Conservation (phyloP, 2,888 invertebrate species). For the Amitus sp. region DNA sequence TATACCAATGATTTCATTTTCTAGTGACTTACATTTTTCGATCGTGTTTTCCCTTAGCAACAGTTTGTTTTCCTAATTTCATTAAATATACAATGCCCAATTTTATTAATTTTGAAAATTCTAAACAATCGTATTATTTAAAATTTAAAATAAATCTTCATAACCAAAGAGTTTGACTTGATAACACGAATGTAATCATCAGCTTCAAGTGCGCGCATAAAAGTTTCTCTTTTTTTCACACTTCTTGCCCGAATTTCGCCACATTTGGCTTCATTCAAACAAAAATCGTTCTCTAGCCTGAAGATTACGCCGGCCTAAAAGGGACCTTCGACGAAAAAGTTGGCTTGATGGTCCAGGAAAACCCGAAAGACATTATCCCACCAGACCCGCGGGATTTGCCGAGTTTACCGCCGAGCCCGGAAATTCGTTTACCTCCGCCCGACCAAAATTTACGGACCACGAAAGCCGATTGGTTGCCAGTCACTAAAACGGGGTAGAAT, state of each 20-base stretch:
- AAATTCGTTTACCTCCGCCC: conserved; percentile 69
- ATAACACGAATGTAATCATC: too few species aligned
- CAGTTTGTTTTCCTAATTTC: too few species aligned
- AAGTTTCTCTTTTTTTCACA: too few species aligned
- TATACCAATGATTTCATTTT: too few species aligned
- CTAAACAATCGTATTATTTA: too few species aligned
- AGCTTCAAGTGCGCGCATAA: too few species aligned
- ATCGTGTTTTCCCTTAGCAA: too few species aligned
- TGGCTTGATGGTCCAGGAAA: conserved; percentile 56
- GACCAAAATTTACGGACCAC: conserved; percentile 75
- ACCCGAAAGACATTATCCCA: conserved; percentile 51
- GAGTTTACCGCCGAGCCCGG: conserved; percentile 59
- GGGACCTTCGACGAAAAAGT: conserved; percentile 62
- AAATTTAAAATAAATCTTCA: too few species aligned
- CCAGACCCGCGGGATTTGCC: conserved; percentile 58
- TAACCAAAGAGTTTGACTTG: too few species aligned
- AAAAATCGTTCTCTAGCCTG: conserved; percentile 52
- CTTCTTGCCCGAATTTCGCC: neutral
- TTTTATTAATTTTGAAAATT: too few species aligned
- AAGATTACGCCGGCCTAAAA: conserved; percentile 66
- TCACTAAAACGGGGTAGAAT: conserved; percentile 75
- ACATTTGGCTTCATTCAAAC: neutral
- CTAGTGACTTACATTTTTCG: too few species aligned
- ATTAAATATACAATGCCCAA: too few species aligned
- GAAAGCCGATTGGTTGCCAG: conserved; percentile 83